Conservation (phyloP, 2,888 invertebrate species). For the Cantharis nigra region DNA sequence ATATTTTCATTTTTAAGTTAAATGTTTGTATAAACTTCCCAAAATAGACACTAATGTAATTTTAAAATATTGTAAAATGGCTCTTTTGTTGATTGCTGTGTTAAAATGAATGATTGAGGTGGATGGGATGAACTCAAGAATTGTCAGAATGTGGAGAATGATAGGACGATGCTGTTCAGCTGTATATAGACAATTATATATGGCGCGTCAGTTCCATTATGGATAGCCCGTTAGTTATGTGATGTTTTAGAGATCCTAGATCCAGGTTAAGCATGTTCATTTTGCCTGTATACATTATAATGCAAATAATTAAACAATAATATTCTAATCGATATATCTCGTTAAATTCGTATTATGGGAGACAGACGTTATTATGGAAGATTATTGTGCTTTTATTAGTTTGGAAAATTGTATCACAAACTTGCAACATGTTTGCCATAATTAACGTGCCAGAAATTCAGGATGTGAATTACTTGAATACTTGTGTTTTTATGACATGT, state of each 20-base stretch:
- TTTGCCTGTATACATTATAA: constrained; percentile 4
- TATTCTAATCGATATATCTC: not conserved
- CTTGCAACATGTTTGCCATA: not conserved
- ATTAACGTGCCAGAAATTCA: not conserved
- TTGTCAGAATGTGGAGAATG: constrained; percentile 28
- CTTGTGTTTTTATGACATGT: not conserved
- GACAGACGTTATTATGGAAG: not conserved
- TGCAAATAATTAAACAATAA: constrained; percentile 15
- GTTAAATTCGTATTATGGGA: not conserved
- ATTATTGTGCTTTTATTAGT: not conserved
- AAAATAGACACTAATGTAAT: not conserved
- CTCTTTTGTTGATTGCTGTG: not conserved
- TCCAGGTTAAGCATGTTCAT: constrained; percentile 8
- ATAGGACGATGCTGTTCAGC: constrained; percentile 32
- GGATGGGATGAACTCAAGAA: constrained; percentile 27
- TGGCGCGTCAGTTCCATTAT: constrained; percentile 35
- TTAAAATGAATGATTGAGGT: constrained; percentile 33
- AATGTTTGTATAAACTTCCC: not conserved
- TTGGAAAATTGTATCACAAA: not conserved
- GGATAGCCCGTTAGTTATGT: constrained; percentile 35
- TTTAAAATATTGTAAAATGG: not conserved
- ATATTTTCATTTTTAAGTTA: not conserved
- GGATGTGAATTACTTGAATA: not conserved
- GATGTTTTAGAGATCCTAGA: constrained; percentile 23
- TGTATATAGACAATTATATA: constrained; percentile 37